Conservation (phyloP, 1,140 invertebrate genomes). For the Ylistrum balloti region DNA sequence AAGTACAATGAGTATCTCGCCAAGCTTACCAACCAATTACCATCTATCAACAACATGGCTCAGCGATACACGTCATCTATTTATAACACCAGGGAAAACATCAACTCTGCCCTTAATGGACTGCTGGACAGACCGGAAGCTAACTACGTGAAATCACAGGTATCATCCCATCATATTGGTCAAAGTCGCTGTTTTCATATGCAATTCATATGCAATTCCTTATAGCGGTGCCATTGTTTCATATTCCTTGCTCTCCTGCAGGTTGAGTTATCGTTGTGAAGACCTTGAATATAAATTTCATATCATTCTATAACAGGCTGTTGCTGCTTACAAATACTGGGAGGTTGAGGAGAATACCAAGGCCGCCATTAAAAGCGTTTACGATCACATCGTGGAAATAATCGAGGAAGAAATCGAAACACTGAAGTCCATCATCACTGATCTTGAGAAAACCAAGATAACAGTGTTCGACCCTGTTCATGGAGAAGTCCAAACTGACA, state of each 20-base stretch:
- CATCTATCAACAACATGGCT: conserved; percentile 42
- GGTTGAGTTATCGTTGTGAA: too few species aligned
- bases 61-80: conserved; percentile 66
- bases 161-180: neutral
- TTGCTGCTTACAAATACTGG: conserved; percentile 68
- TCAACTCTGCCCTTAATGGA: conserved; percentile 55
- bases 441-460: conserved; percentile 69
- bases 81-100: conserved; percentile 62
- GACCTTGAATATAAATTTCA: too few species aligned
- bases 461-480: conserved; percentile 91
- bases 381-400: conserved; percentile 52
- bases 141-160: conserved; percentile 46
- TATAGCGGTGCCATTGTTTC: too few species aligned
- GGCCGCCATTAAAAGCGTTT: conserved; percentile 49
- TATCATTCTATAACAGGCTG: conserved; percentile 53
- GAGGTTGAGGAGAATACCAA: conserved; percentile 68
- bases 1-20: neutral
- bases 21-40: conserved; percentile 36
- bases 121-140: conserved; percentile 52
- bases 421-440: conserved; percentile 54
- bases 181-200: too few species aligned
- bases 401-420: conserved; percentile 61
- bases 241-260: too few species aligned
- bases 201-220: too few species aligned
- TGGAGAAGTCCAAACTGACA: conserved; percentile 90